Base-by-base conservation (phyloP, 1,140 invertebrate species). In the Heliconius nattereri region DNA sequence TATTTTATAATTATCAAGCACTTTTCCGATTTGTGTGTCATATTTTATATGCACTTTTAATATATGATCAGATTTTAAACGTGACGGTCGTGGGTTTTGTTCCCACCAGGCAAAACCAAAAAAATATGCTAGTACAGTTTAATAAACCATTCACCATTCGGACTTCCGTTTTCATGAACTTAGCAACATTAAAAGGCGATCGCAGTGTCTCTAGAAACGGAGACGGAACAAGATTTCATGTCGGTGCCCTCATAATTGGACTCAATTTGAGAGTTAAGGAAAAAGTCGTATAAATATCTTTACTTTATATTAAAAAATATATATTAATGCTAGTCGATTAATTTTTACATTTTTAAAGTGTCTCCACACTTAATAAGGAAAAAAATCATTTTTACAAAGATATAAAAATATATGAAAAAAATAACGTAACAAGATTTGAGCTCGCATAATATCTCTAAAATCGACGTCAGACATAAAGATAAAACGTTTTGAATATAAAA, bases 111-210 rank as follows among this genome's bases (percentile, higher is more conserved):
- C 23, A 20, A 57, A 23, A 57, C 8, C 54, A 57, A 2, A 23
- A 23, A 57, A n/a, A n/a, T 8, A 26, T 23, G 57, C 3, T 29
- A 26, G 26, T 66, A 66, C n/a, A 26, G 3, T 26, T 26, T 66
- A 66, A 66, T 66, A 66, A 66, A 29, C 11, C 60, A 66, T 66
- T 29, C 49, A 16, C 60, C 23, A 26, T 29, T 66, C 13, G 26
- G 26, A 66, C 60, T 66, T 29, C 26, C 60, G 60, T 66, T 29
- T 66, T 66, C 60, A 29, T 66, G 60, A 66, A 66, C 60, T 26
- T 26, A 29, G 26, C 13, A 29, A 66, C 60, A 66, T 66, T 26
- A 29, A 66, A 66, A 29, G 60, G 60, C 19, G n/a, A 66, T 13
- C 60, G 23, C 60, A 66, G 60, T 26, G 2, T 66, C 60, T n/a